Conservation (phyloP, 2,888 invertebrate species). For the Allolobophora icterica region DNA sequence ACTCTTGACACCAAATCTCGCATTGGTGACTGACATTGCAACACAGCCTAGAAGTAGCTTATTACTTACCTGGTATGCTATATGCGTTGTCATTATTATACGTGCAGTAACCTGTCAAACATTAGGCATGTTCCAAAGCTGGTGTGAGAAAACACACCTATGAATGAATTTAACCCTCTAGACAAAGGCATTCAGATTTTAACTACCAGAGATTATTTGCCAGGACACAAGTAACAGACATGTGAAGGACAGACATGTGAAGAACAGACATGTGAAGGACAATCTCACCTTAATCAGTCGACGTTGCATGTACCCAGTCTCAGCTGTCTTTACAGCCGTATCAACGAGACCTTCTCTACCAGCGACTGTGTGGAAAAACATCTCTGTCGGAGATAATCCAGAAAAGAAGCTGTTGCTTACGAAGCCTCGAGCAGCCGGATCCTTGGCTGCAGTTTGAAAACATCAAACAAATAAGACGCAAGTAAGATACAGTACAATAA, state of each 20-base stretch:
- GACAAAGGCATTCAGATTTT: not conserved
- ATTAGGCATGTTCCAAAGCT: too few relatives aligned
- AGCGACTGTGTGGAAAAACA: constrained; percentile 99
- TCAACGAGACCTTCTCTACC: constrained; percentile 94
- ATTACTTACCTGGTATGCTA: not conserved
- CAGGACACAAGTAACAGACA: not conserved
- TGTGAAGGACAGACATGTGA: too few relatives aligned
- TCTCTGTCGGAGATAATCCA: constrained; percentile 95
- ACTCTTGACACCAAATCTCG: too few relatives aligned
- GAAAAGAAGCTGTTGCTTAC: constrained; percentile 97
- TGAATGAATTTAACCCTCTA: not conserved
- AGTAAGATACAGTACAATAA: not conserved
- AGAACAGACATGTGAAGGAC: not conserved
- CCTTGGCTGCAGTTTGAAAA: constrained; percentile 70
- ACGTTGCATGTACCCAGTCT: constrained; percentile 98
- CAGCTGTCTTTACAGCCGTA: constrained; percentile 98
- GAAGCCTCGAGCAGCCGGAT: constrained; percentile 94
- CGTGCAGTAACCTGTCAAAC: too few relatives aligned
- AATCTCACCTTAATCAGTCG: constrained; percentile 86
- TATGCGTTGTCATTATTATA: not conserved
- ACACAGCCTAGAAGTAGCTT: too few relatives aligned
- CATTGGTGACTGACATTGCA: too few relatives aligned
- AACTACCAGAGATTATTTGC: not conserved
- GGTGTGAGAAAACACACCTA: constrained; percentile 63
- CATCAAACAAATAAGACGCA: not conserved